A percentile compares a stretch with the other conserved stretches of the same genome.
Conservation (phyloP, 2,888 invertebrate species). For the Thumatha senex region DNA sequence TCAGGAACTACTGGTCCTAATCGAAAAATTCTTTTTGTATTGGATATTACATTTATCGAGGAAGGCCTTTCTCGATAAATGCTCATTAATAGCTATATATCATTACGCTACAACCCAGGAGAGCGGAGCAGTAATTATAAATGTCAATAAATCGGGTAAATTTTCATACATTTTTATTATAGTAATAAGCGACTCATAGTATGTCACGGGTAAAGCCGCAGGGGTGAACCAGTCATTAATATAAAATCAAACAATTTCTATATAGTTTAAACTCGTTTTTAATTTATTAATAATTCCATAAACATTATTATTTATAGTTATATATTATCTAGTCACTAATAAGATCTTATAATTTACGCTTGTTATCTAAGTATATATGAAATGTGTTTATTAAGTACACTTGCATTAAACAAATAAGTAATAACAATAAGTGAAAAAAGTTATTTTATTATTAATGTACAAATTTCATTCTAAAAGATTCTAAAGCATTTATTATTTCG, state of each 20-base stretch:
- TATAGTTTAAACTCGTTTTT: slow-evolving; percentile 57
- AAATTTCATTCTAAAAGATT: slow-evolving; percentile 11
- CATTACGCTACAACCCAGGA: too few relatives aligned
- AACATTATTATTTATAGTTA: slow-evolving; percentile 61
- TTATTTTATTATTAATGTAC: slow-evolving; percentile 25
- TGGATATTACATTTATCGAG: too few relatives aligned
- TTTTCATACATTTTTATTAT: too few relatives aligned
- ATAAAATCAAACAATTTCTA: slow-evolving; percentile 1
- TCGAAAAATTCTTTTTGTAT: too few relatives aligned
- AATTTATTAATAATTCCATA: slow-evolving; percentile 71
- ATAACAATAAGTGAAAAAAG: slow-evolving; percentile 21
- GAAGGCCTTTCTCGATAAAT: too few relatives aligned
- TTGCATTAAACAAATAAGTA: slow-evolving; percentile 36
- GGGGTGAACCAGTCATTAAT: too few relatives aligned
- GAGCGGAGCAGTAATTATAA: too few relatives aligned
- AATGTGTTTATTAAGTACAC: slow-evolving; percentile 56
- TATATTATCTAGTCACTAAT: slow-evolving; percentile 61
- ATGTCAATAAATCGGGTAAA: too few relatives aligned
- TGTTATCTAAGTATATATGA: slow-evolving; percentile 63
- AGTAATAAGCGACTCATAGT: too few relatives aligned
- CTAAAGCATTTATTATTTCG: slow-evolving; percentile 22
- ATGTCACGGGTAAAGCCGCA: too few relatives aligned
- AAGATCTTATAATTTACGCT: slow-evolving; percentile 64
- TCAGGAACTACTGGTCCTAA: too few relatives aligned
- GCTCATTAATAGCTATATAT: too few relatives aligned